Evolutionary conservation across 30 jellyfish, hydroid and myxozoan genomes (phyloP), one percentile per base, ranked within the genome.

Genomic region (Cassiopea xamachana): DNA sequence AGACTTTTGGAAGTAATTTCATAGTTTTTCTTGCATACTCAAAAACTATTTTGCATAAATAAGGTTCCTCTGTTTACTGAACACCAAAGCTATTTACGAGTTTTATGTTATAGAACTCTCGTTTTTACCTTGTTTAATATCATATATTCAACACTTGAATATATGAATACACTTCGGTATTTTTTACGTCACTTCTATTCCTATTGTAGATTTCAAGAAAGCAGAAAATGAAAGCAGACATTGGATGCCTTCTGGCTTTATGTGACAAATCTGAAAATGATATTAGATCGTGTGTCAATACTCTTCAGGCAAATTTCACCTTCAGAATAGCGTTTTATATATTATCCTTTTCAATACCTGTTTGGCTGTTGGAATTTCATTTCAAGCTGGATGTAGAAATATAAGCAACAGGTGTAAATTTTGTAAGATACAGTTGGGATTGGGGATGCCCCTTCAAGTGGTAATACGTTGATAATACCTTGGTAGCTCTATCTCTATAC

Each of bases 251-350:
- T 16, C 80, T 92, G 7, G 90, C 95, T 58, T 87, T 96, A 44
- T 90, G 97, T 87, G 99, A 96, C 64, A 89, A 93, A 82, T 72
- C 98, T 13, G 98, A 96, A 79, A 92, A 96, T 77, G 99, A 96
- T 67, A 96, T 96, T 48, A 94, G 99, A 18, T 92, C 98, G 1
- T 96, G 99, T 62, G 86, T 96, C 79, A 96, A 96, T 83, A 92
- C 99, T 39, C 77, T 96, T 19, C 99, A 96, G 90, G 99, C 92
- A 77, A 73, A 90, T 16, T 46, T 27, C 12, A 9, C n/a, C 39
- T 27, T 27, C 39, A 27, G 39, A 27, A 27, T 8, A 51, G 59
- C 69, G 69, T 59, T 59, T 59, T 59, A 7, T 6, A 59, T 6
- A 59, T 59, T 59, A 59, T 59, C 8, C 8, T 14, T 59, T 59